These are phyloP conservation scores for Morpho helenor DNA, from an alignment of 2,888 invertebrate species.

Conservation along the genomic window DNA sequence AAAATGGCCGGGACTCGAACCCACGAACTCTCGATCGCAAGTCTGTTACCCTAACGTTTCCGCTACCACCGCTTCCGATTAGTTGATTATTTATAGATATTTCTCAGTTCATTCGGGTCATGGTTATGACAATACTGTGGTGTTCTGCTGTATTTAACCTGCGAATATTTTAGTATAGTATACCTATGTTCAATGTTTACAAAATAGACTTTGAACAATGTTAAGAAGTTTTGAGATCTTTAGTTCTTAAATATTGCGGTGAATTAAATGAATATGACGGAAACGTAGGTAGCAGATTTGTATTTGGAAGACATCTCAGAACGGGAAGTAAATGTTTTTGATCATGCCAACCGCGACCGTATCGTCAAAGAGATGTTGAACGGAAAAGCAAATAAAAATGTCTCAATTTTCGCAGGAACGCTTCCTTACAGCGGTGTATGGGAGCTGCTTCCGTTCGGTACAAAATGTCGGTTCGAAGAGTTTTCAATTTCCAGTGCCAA, in stretches of 20 bases:
- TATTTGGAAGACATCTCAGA: constrained; percentile 29
- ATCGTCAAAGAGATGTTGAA: constrained; percentile 55
- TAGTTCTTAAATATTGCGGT: not conserved
- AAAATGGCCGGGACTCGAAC: too few species aligned
- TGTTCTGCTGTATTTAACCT: too few species aligned
- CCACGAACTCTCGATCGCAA: too few species aligned
- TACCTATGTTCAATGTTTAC: too few species aligned
- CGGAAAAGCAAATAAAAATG: constrained; percentile 71
- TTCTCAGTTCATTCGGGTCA: too few species aligned
- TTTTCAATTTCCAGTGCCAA: constrained; percentile 33
- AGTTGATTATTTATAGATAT: too few species aligned
- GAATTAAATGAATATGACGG: constrained; percentile 11
- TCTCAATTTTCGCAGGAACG: constrained; percentile 68
- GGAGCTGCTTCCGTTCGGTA: constrained; percentile 13
- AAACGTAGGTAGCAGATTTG: constrained; percentile 15
- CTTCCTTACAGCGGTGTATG: constrained; percentile 46
- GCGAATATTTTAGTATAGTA: too few species aligned
- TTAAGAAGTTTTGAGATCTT: too few species aligned
- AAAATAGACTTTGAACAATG: too few species aligned
- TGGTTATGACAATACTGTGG: too few species aligned
- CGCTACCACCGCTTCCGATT: too few species aligned
- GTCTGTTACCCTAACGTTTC: too few species aligned
- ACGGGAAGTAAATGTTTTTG: constrained; percentile 44
- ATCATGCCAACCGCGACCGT: constrained; percentile 23
- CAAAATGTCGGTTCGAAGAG: constrained; percentile 40